A percentile compares a stretch with the other conserved stretches of the same genome.
Evolutionary conservation across 2,888 invertebrate species (phyloP).

Genomic region (Ophioninae sp.): DNA sequence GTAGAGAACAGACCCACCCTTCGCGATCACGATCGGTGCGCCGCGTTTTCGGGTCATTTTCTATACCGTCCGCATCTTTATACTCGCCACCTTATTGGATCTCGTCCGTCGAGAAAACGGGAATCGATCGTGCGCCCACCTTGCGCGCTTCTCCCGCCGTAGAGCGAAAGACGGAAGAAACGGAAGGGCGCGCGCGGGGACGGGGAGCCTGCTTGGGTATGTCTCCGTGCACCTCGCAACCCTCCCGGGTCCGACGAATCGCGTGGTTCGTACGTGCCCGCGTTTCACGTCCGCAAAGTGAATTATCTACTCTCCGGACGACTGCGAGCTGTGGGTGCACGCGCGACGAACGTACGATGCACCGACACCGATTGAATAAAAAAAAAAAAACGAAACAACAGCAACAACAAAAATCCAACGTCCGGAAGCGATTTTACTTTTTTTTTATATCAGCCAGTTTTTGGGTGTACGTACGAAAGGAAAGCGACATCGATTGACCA

Average conservation of each 20-base stretch:
- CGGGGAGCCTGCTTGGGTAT: not conserved
- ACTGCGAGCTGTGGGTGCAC: slow-evolving; percentile 50
- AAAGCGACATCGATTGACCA: not conserved
- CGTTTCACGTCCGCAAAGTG: slow-evolving; percentile 60
- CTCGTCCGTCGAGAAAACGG: slow-evolving; percentile 23
- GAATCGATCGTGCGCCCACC: slow-evolving; percentile 52
- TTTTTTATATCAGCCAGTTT: slow-evolving; percentile 18
- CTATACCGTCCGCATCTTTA: slow-evolving; percentile 10
- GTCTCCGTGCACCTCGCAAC: slow-evolving; percentile 22
- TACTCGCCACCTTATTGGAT: slow-evolving; percentile 30
- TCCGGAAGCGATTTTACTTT: slow-evolving; percentile 4
- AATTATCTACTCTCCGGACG: slow-evolving; percentile 59
- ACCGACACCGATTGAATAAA: slow-evolving; percentile 1
- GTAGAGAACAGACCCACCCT: slow-evolving; percentile 31
- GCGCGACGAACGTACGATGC: slow-evolving; percentile 30
- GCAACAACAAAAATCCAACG: slow-evolving; percentile 42
- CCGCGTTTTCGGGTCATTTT: slow-evolving; percentile 39
- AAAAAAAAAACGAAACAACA: slow-evolving; percentile 33
- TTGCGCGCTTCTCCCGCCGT: slow-evolving; percentile 41
- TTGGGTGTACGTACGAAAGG: not conserved
- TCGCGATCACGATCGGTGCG: slow-evolving; percentile 33
- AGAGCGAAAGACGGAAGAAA: slow-evolving; percentile 37
- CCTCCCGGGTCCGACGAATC: slow-evolving; percentile 48
- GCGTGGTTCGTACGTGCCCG: slow-evolving; percentile 59
- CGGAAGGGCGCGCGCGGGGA: slow-evolving; percentile 35